Evolutionary conservation across 2,888 invertebrate species (phyloP), one percentile per base, ranked within the genome.

Genomic region (Drosophila vallismaia): DNA sequence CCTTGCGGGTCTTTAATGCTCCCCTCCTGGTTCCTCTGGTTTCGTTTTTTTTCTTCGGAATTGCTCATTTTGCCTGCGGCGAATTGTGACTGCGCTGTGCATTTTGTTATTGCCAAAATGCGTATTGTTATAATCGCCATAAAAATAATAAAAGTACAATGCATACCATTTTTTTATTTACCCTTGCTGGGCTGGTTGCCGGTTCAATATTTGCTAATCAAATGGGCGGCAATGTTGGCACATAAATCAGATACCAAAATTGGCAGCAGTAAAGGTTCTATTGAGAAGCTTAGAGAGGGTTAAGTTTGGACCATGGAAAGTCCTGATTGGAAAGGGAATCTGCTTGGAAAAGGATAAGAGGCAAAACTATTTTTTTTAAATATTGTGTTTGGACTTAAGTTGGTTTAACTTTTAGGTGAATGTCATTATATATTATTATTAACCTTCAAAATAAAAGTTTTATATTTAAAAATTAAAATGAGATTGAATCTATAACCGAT

Each of bases 11-110:
- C 69, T 70, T 78, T 80, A 84, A 78, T 84, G 85, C 75, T 4
- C n/a, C 28, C 8, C 29, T 12, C 5, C 46, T 26, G n/a, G 26
- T 49, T 29, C 38, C 48, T 26, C 54, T 71, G 78, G 79, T 74
- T 79, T 79, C 79, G 49, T 52, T 36, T 36, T 36, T 33, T 36
- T 36, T 36, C 36, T n/a, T 36, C 36, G 6, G 36, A 36, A 86
- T 74, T 85, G 75, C 83, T 85, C 85, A 76, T 64, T 81, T 77
- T 6, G 77, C 83, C 84, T 62, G 67, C 66, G 77, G 83, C 84
- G 58, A 56, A 68, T 71, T 68, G 63, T 55, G 72, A 49, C 38
- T 14, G 14, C 26, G 52, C 44, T 74, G 66, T 55, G 36, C 68
- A 63, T 66, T 57, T 64, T 64, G 51, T 51, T 68, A 45, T 53